Evolutionary conservation across 2,113 vertebrate species (phyloP).

Genomic region (Peromyscus polionotus): DNA sequence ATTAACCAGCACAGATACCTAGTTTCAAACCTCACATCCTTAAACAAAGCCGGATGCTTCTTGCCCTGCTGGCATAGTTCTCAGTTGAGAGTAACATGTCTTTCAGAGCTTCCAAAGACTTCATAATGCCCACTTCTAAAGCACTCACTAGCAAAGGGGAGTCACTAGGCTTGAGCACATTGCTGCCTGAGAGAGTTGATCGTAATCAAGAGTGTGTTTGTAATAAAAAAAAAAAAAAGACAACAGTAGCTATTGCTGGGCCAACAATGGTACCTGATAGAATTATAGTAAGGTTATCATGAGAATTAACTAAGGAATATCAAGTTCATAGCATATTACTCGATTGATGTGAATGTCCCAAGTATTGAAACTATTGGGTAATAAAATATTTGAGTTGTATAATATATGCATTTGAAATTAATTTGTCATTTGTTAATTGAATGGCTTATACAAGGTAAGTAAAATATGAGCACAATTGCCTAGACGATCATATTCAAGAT

Average conservation of each 20-base stretch:
- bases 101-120: neutral
- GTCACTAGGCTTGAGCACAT: neutral
- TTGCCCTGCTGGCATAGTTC: neutral
- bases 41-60: neutral
- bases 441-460: conserved; percentile 4
- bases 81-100: neutral
- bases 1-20: neutral
- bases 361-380: neutral
- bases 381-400: conserved; percentile 32
- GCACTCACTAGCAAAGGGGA: neutral
- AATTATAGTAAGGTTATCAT: neutral
- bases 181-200: neutral
- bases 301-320: conserved; percentile 16
- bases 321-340: neutral
- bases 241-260: neutral
- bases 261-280: neutral
- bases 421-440: conserved; percentile 33
- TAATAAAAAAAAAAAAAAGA: neutral
- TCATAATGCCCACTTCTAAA: neutral
- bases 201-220: neutral
- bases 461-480: conserved; percentile 21
- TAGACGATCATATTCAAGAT: neutral
- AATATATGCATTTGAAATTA: conserved; percentile 39
- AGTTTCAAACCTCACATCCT: neutral
- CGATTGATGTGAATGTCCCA: neutral